Evolutionary conservation across 2,888 invertebrate genomes (phyloP), one percentile per base, ranked within the genome.

Genomic region (Eugnorisma glareosa): DNA sequence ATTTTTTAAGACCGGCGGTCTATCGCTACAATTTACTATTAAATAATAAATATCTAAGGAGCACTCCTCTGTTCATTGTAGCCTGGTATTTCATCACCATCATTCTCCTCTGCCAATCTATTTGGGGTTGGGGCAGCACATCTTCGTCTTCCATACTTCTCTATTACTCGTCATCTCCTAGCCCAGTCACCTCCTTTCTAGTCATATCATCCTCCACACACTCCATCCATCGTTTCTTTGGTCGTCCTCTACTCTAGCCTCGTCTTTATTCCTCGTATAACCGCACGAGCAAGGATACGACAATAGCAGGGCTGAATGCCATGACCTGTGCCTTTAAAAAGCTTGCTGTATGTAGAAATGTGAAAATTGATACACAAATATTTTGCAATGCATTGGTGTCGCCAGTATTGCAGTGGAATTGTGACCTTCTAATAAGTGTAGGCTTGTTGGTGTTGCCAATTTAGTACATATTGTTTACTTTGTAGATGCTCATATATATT

Each of bases 321-420:
- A 28, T 76, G 81, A 81, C 81, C 81, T 35, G 28, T 57, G 48
- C 67, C 81, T 81, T 81, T 79, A 51, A 67, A 69, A 67, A 68
- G 66, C 68, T 40, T 78, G 40, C 48, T 77, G 57, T 45, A 68
- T 71, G 78, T 74, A 76, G 70, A 79, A 83, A 76, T 83, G 63
- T 31, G 35, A 57, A 67, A n/a, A 76, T 81, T 76, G 63, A 76
- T 61, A 67, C 57, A 76, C 70, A 71, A 71, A 63, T 43, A 67
- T 81, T 81, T 81, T 67, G 82, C 70, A 81, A 81, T 15, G 15
- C 15, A 5, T 67, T 81, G 67, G 67, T 75, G 76, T 76, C 70
- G 61, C 76, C 64, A 79, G 73, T 48, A 54, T 48, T 73, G 61
- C 67, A 5, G 13, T 37, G 45, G 67, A 54, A 70, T 54, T 48